Base-by-base conservation (phyloP, 2,797 vertebrate genomes). In the Clarias platycephalus region DNA sequence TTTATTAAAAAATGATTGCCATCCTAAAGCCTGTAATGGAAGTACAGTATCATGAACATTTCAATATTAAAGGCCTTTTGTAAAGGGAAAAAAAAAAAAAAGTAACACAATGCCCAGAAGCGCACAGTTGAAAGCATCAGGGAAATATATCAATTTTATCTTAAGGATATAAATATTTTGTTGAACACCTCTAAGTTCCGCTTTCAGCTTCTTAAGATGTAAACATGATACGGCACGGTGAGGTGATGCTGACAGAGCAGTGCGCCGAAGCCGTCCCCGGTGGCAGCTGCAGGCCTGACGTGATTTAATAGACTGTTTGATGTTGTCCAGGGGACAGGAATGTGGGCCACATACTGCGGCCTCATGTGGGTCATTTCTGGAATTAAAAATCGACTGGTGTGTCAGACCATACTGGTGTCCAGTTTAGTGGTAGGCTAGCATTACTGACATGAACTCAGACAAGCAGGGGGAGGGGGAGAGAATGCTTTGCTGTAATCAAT, bases 331-430 rank as follows among this genome's bases (percentile, higher is more conserved):
- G 90, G 88, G 88, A 87, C 89, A 49, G 90, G 88, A 79, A 87
- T 84, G 86, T 87, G 83, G 90, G 89, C 89, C 89, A 90, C 87
- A 86, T 89, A 87, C 89, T 87, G 71, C 44, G 84, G 90, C 86
- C 89, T 90, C 83, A 6, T 80, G 85, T 86, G 84, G 86, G 88
- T 90, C 91, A 93, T 93, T 92, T 91, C 89, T 90, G 91, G 91
- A 92, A 90, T 91, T 90, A 90, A 92, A 91, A 90, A 91, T 89
- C 80, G 86, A 92, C 91, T 72, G 85, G 68, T 37, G 86, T 63
- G 62, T 70, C 75, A 84, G 90, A 87, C 84, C 60, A 40, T 83
- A 64, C 74, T 70, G 89, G 90, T 91, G 92, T 92, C 90, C 87
- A 83, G 89, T 93, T 92, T 85, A 87, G 88, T 83, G 24, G 26